Percentiles rank a stretch among this genome's conserved stretches.
These are phyloP conservation scores for Corythornis leucogaster DNA, from an alignment of 2,797 vertebrate species.

Conservation along the genomic window DNA sequence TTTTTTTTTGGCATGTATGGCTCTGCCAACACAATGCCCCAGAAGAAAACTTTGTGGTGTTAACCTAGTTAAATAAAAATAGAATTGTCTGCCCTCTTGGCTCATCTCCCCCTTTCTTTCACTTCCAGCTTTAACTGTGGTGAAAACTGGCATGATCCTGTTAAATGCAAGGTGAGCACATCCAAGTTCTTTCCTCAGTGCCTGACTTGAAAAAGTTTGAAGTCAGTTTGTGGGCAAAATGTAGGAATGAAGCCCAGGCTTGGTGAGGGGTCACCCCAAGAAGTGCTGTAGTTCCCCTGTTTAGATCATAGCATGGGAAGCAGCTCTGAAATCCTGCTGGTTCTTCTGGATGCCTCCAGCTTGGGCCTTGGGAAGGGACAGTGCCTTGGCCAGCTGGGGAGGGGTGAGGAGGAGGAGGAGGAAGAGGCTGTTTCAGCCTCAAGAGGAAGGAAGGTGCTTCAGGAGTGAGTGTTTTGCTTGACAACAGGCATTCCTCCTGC, in stretches of 20 bases:
- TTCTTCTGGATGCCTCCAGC: background rate
- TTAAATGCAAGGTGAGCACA: constrained; percentile 95
- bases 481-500: background rate
- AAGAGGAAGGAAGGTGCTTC: background rate
- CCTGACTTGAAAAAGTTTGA: background rate
- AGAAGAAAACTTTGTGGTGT: background rate
- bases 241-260: background rate
- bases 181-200: background rate
- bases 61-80: background rate
- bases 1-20: background rate
- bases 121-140: constrained; percentile 96
- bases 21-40: background rate
- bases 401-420: background rate
- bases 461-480: background rate
- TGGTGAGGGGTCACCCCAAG: background rate
- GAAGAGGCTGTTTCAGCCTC: background rate
- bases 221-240: background rate
- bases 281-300: background rate
- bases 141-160: constrained; percentile 99
- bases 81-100: background rate
- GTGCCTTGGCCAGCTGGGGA: background rate
- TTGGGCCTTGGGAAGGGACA: background rate
- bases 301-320: rapidly evolving
- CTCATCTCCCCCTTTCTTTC: background rate
- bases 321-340: background rate